These are phyloP conservation scores for Archivesica marissinica DNA, from an alignment of 1,140 invertebrate genomes.

Conservation along the genomic window DNA sequence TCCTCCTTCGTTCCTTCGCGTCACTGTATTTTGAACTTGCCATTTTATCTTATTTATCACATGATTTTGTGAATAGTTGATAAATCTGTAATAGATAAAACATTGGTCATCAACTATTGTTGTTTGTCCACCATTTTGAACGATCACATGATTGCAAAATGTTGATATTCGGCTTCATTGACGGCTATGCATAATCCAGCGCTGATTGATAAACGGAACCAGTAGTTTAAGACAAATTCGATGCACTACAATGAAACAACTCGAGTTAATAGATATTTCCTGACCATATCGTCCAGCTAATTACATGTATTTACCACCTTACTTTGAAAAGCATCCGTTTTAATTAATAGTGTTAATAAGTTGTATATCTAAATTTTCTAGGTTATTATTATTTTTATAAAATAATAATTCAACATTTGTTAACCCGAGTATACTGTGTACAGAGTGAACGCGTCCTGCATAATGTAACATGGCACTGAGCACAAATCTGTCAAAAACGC, in stretches of 20 bases:
- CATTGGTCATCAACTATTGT: not conserved
- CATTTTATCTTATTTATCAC: not conserved
- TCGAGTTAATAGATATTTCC: not conserved
- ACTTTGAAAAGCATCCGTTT: not conserved
- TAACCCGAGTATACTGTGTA: not conserved
- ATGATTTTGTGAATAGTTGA: not conserved
- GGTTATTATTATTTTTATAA: not conserved
- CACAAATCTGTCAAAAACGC: conserved; percentile 6
- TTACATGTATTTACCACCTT: not conserved
- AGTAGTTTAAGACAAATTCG: not conserved
- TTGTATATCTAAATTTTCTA: not conserved
- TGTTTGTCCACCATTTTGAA: conserved; percentile 57
- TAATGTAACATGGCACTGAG: conserved; percentile 43
- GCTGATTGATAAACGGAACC: not conserved
- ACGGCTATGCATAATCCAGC: not conserved
- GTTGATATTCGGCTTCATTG: no score
- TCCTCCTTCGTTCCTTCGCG: not conserved
- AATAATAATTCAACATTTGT: not conserved
- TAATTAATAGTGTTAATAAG: not conserved
- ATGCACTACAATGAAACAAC: not conserved
- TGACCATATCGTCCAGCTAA: not conserved
- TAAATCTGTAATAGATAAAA: not conserved
- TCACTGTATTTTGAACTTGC: conserved; percentile 10
- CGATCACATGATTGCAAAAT: conserved; percentile 33
- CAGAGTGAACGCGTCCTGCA: not conserved